These are phyloP conservation scores for Chaenodraco wilsoni DNA, from an alignment of 2,797 vertebrate genomes.

Conservation along the genomic window DNA sequence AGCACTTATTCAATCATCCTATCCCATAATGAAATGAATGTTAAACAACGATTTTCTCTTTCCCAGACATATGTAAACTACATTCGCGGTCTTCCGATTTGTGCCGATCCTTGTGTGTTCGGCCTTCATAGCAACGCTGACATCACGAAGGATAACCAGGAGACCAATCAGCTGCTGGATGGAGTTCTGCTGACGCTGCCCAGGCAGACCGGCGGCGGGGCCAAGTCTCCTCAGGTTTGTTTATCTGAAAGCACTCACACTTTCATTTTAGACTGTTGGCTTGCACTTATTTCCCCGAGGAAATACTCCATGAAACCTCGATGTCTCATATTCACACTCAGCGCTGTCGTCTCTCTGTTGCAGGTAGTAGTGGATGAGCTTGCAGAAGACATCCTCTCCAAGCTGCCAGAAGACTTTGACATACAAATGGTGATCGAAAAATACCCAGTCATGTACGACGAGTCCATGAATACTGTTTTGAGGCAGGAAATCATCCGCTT, in stretches of 20 bases:
- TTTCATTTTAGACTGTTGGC: conserved; percentile 5
- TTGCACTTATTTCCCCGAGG: not conserved
- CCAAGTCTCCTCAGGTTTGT: conserved; percentile 91
- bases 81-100: conserved; percentile 88
- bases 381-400: conserved; percentile 90
- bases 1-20: not conserved
- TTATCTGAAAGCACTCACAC: not conserved
- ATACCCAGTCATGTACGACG: conserved; percentile 91
- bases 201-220: conserved; percentile 87
- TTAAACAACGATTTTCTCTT: not conserved
- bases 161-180: conserved; percentile 92
- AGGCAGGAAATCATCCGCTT: conserved; percentile 93
- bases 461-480: conserved; percentile 96
- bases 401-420: conserved; percentile 89
- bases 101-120: conserved; percentile 90
- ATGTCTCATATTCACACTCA: not conserved
- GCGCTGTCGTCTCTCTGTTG: not conserved
- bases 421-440: conserved; percentile 83
- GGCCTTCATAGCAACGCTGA: conserved; percentile 94
- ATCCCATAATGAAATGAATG: conserved; percentile 2
- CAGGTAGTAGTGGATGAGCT: conserved; percentile 91
- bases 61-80: conserved; percentile 89
- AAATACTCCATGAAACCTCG: not conserved
- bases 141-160: conserved; percentile 95
- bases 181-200: conserved; percentile 92